Percentiles rank a stretch among this genome's conserved stretches.
Conservation (phyloP, 1,140 invertebrate species). For the Lordiphosa mommai region DNA sequence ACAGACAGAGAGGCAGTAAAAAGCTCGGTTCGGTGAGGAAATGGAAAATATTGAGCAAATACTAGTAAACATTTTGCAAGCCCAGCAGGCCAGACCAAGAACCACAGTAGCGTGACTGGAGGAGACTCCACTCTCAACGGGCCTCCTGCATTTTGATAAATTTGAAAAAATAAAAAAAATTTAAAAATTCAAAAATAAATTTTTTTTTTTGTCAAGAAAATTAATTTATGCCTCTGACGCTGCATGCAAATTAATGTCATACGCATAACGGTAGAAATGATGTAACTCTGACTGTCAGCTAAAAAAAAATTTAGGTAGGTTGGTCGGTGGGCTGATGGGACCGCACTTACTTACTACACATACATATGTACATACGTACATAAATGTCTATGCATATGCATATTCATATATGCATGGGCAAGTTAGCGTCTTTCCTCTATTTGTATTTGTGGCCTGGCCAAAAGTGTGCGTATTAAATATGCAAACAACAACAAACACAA, state of each 20-base stretch:
- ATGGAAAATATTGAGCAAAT: slow-evolving; percentile 75
- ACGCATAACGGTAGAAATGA: slow-evolving; percentile 70
- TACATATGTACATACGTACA: slow-evolving; percentile 40
- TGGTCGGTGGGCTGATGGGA: slow-evolving; percentile 28
- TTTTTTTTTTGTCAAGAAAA: slow-evolving; percentile 29
- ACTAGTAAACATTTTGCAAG: slow-evolving; percentile 57
- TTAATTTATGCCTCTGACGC: slow-evolving; percentile 48
- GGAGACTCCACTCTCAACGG: background rate
- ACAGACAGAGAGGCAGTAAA: slow-evolving; percentile 22
- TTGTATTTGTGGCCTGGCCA: slow-evolving; percentile 26
- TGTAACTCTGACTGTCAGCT: slow-evolving; percentile 56
- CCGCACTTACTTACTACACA: slow-evolving; percentile 37
- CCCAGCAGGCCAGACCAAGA: slow-evolving; percentile 43
- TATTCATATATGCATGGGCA: background rate
- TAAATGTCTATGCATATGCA: slow-evolving; percentile 1
- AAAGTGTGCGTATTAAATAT: slow-evolving; percentile 47
- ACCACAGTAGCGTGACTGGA: slow-evolving; percentile 60
- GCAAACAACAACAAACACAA: slow-evolving; percentile 33
- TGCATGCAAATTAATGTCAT: slow-evolving; percentile 71
- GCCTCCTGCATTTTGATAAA: slow-evolving; percentile 13
- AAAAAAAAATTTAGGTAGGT: slow-evolving; percentile 43
- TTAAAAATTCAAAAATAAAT: background rate
- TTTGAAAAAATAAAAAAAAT: background rate
- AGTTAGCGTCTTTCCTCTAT: slow-evolving; percentile 1
- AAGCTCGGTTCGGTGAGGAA: slow-evolving; percentile 55